Percentiles rank a stretch among this genome's conserved stretches.
Conservation (phyloP, 2,888 invertebrate species). For the Drosophila bunnanda region DNA sequence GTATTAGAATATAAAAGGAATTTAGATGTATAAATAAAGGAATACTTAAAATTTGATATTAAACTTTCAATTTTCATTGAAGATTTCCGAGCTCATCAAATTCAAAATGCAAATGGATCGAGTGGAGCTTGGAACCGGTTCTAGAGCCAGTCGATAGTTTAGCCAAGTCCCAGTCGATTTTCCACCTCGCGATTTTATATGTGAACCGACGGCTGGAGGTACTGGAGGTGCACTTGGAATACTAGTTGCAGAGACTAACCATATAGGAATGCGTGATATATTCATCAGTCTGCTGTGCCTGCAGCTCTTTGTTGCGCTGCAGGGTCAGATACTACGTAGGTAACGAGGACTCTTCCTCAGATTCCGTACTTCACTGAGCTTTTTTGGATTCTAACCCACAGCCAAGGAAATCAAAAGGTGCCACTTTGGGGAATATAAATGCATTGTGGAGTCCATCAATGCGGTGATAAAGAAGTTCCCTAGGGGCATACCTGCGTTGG, state of each 20-base stretch:
- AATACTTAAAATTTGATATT: background rate
- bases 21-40: no score
- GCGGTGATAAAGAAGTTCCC: slow-evolving; percentile 44
- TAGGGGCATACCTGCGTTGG: slow-evolving; percentile 51
- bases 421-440: slow-evolving; percentile 47
- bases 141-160: background rate
- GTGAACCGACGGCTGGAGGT: slow-evolving; percentile 9
- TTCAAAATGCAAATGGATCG: slow-evolving; percentile 31
- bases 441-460: slow-evolving; percentile 49
- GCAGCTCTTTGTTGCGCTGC: background rate
- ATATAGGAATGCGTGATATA: slow-evolving; percentile 23
- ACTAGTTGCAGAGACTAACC: background rate
- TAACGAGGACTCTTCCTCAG: background rate
- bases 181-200: slow-evolving; percentile 13
- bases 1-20: background rate
- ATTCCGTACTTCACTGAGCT: no score
- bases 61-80: slow-evolving; percentile 4
- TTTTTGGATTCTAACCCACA: background rate
- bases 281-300: slow-evolving; percentile 8
- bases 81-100: background rate
- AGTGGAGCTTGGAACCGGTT: slow-evolving; percentile 38
- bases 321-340: slow-evolving; percentile 38
- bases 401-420: slow-evolving; percentile 54
- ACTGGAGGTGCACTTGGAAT: slow-evolving; percentile 17
- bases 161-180: background rate